A percentile compares a stretch with the other conserved stretches of the same genome.
Conservation (phyloP, 2,888 invertebrate species). For the Patella ulyssiponensis region DNA sequence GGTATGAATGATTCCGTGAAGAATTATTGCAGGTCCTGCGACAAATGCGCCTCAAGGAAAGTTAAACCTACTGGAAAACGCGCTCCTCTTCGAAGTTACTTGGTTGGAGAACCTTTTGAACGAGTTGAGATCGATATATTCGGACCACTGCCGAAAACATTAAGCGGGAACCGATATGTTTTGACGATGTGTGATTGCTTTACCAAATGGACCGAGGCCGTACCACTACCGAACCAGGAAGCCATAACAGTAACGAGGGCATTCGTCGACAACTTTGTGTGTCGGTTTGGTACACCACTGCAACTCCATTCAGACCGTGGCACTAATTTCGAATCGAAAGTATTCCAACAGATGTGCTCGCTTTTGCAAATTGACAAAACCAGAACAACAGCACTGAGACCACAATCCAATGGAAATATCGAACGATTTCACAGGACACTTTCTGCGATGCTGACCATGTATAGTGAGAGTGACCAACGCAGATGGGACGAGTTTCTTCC, state of each 20-base stretch:
- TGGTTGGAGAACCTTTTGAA: conserved; percentile 20
- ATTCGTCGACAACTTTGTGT: conserved; percentile 1
- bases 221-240: conserved; percentile 16
- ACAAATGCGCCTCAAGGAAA: conserved; percentile 6
- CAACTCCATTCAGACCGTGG: conserved; percentile 17
- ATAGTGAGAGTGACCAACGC: conserved; percentile 14
- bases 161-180: conserved; percentile 12
- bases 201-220: conserved; percentile 20
- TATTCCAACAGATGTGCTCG: conserved; percentile 19
- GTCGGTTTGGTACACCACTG: conserved; percentile 16
- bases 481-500: conserved; percentile 2
- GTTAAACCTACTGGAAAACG: not conserved
- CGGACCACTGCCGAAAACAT: conserved; percentile 12
- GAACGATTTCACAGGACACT: conserved; percentile 26
- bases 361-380: conserved; percentile 22
- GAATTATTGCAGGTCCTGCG: not conserved
- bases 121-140: conserved; percentile 13
- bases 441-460: conserved; percentile 21
- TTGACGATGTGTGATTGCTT: conserved; percentile 14
- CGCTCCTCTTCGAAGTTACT: not conserved
- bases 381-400: conserved; percentile 22
- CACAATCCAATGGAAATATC: conserved; percentile 28
- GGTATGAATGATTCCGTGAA: not conserved
- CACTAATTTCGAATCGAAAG: conserved; percentile 18
- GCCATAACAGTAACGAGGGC: conserved; percentile 6